Conservation (phyloP, 2,888 invertebrate genomes). For the Dasypogon diadema region DNA sequence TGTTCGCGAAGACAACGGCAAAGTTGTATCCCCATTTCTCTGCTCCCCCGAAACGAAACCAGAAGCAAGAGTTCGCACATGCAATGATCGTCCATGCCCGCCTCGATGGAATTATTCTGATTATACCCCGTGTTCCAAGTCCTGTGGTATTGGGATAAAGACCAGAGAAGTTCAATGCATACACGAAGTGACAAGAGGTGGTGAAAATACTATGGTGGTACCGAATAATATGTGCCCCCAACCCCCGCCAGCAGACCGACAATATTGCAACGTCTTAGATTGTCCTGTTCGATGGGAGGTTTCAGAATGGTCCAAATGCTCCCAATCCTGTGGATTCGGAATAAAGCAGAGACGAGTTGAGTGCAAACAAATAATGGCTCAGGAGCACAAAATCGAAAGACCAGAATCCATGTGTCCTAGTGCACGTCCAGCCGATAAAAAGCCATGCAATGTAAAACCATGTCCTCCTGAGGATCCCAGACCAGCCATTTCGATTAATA, state of each 20-base stretch:
- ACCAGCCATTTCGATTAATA: constrained; percentile 82
- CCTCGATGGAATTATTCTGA: constrained; percentile 94
- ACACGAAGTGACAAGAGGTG: constrained; percentile 82
- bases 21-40: constrained; percentile 87
- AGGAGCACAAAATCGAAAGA: constrained; percentile 88
- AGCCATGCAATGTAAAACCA: constrained; percentile 86
- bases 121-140: constrained; percentile 89
- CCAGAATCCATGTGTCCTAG: constrained; percentile 81
- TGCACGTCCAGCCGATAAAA: constrained; percentile 80
- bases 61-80: constrained; percentile 87
- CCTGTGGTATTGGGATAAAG: constrained; percentile 94
- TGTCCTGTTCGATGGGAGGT: constrained; percentile 93
- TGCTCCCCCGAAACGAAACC: constrained; percentile 90
- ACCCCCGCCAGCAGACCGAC: constrained; percentile 88
- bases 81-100: constrained; percentile 96
- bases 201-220: constrained; percentile 91
- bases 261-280: constrained; percentile 92
- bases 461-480: constrained; percentile 80
- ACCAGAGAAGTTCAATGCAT: constrained; percentile 79
- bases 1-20: constrained; percentile 86
- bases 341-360: constrained; percentile 83
- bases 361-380: constrained; percentile 94
- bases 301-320: constrained; percentile 92
- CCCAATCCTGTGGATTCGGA: constrained; percentile 92
- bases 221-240: constrained; percentile 92